Evolutionary conservation across 2,797 vertebrate genomes (phyloP), one percentile per base, ranked within the genome.

Genomic region (Typhlichthys subterraneus): DNA sequence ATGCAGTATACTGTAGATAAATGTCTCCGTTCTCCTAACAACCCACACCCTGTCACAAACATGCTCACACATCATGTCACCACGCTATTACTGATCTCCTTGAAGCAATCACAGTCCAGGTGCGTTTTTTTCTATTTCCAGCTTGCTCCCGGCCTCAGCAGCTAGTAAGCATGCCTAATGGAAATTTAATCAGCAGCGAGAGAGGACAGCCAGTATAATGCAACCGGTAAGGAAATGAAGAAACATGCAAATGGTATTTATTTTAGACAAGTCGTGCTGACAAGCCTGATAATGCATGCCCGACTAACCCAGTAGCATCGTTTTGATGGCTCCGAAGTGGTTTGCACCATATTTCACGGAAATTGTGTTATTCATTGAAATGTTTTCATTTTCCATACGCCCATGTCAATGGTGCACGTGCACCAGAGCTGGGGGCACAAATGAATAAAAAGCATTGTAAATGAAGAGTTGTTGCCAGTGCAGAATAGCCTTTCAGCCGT

Each of bases 121-220:
- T 85, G 86, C 84, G 81, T 87, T 89, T 85, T 85, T 76, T 80
- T 75, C 71, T 74, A 76, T 72, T 76, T 70, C 65, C 81, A 72
- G 76, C 75, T 77, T 71, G 69, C 82, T 77, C 69, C 76, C 54
- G 65, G 67, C 78, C 84, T 79, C 75, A 66, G 66, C 71, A 85
- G 78, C 73, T 77, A 71, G 84, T 79, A 86, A 85, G 89, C 88
- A 85, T 85, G 82, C 85, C 87, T 92, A 93, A 93, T 92, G 88
- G 89, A 90, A 93, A 91, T 91, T 85, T 91, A 93, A 93, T 91
- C 90, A 91, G 89, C 79, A 85, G 78, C 75, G 81, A 84, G 87
- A 88, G 88, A 87, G 85, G 87, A 87, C 88, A 91, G 87, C 83
- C 73, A 70, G 80, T 89, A 85, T 85, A 91, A 91, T 79, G 86